phyloP scores from a whole-genome alignment of 1,140 invertebrate genomes.

The Anastrepha obliqua region DNA sequence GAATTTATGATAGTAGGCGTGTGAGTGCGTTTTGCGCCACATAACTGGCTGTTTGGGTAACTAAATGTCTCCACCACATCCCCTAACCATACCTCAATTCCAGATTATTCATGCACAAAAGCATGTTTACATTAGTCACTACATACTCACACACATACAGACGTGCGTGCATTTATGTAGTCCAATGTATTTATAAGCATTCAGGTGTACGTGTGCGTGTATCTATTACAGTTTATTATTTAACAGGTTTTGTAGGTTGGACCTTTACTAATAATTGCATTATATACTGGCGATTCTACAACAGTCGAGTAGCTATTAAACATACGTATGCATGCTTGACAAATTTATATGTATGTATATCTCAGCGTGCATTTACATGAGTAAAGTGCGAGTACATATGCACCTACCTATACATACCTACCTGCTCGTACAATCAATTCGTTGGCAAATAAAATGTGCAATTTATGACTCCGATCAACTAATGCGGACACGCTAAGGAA shows the following conservation, averaged over 20 bases:
- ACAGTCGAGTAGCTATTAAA: no score
- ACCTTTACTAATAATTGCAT: conserved; percentile 1
- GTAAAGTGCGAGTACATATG: background rate
- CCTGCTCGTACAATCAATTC: background rate
- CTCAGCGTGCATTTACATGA: background rate
- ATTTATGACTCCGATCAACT: conserved; percentile 27
- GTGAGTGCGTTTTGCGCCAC: background rate
- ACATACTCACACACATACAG: background rate
- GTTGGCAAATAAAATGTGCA: conserved; percentile 30
- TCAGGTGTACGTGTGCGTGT: background rate
- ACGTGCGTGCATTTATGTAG: background rate
- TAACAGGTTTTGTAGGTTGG: conserved; percentile 20
- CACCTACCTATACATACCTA: background rate
- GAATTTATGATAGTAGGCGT: background rate
- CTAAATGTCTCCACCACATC: background rate
- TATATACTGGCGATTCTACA: background rate
- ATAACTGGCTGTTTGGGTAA: background rate
- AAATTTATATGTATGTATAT: no score
- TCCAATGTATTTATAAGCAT: background rate
- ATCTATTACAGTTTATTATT: background rate
- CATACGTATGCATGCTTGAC: no score
- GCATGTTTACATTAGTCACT: background rate
- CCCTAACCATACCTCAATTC: background rate
- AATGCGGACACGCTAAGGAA: conserved; percentile 44
- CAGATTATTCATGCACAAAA: background rate